Evolutionary conservation across 2,113 vertebrate species (phyloP).

Genomic region (Lutjanus erythropterus): DNA sequence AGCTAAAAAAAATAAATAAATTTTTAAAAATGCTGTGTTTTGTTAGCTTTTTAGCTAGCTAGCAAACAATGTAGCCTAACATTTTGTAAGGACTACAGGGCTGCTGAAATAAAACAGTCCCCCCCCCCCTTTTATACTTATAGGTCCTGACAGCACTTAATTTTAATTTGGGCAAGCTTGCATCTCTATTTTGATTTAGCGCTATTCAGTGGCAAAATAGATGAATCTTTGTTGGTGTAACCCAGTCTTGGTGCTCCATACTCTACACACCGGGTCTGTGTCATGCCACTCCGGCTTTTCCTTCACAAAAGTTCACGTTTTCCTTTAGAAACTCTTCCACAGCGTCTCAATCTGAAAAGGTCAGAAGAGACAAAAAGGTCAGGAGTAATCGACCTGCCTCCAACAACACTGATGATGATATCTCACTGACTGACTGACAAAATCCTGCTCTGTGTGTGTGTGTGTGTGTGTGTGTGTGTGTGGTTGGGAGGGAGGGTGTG

Average conservation of each 20-base stretch:
- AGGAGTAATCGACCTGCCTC: constrained; percentile 20
- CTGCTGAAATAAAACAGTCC: no score
- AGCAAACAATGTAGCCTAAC: no score
- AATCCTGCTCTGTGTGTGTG: background rate
- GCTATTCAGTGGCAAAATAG: no score
- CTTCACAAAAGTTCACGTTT: constrained; percentile 27
- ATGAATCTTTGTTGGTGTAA: no score
- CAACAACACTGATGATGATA: constrained; percentile 17
- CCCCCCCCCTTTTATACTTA: no score
- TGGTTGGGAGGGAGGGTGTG: background rate
- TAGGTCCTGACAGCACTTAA: no score
- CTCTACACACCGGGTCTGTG: background rate
- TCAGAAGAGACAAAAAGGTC: constrained; percentile 54
- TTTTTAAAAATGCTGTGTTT: no score
- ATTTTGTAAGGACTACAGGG: no score
- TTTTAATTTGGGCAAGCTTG: no score
- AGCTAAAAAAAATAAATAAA: no score
- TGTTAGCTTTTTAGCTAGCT: no score
- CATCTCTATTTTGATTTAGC: no score
- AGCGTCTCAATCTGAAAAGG: constrained; percentile 62
- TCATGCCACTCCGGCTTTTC: background rate
- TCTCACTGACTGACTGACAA: background rate
- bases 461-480: background rate
- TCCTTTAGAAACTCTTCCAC: constrained; percentile 17
- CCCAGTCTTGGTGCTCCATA: fast-evolving